A percentile compares a stretch with the other conserved stretches of the same genome.
phyloP scores from a whole-genome alignment of 2,888 invertebrate genomes.

The Periphyllus acericola region DNA sequence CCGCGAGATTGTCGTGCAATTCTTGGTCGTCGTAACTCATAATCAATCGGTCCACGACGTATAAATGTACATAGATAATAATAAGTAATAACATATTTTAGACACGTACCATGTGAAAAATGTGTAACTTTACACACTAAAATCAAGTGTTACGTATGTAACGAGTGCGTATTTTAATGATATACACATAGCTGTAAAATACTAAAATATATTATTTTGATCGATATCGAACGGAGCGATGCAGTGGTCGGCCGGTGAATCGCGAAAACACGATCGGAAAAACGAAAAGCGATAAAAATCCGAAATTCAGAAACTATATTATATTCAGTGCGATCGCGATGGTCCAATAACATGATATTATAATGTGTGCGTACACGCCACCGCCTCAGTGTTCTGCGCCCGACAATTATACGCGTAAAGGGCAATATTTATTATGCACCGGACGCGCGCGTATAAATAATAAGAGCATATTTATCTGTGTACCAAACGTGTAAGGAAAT shows the following conservation, averaged over 20 bases:
- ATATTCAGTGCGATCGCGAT: background rate
- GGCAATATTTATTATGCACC: background rate
- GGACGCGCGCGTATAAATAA: background rate
- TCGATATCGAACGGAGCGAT: background rate
- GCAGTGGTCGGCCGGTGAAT: background rate
- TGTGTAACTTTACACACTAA: no score
- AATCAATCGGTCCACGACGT: no score
- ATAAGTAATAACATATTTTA: no score
- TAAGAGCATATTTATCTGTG: background rate
- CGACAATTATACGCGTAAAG: background rate
- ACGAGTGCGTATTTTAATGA: no score
- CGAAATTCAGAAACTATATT: background rate
- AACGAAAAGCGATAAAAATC: background rate
- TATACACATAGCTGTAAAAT: no score
- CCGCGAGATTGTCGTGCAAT: background rate
- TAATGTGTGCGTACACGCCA: background rate
- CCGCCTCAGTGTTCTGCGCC: background rate
- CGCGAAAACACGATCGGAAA: conserved; percentile 26
- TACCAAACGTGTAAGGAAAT: background rate
- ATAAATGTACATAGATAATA: no score
- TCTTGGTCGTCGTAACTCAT: background rate
- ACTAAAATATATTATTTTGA: no score
- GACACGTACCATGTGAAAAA: no score
- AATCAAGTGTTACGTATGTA: no score
- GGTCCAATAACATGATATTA: background rate